Base-by-base conservation (phyloP, 2,797 vertebrate genomes). In the Lutra lutra region DNA sequence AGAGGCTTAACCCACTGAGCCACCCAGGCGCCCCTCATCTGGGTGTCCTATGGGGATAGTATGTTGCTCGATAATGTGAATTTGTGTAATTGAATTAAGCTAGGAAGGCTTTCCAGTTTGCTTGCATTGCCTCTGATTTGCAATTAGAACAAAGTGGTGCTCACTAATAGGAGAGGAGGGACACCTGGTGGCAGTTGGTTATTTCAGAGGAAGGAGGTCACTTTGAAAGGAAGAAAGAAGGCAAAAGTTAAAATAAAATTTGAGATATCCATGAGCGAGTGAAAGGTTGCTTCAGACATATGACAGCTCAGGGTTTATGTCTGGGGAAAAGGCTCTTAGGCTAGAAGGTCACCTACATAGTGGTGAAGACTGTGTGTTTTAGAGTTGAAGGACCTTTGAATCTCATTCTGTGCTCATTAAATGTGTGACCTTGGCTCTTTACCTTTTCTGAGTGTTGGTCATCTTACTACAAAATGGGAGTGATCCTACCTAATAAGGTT, bases 131-230 rank as follows among this genome's bases (percentile, higher is more conserved):
- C 35, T 96, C 18, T 18, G 2, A n/a, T 25, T 70, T 84, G 73
- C 60, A 86, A 35, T 78, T 25, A 54, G 48, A 92, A 27, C 18
- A 27, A 32, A 93, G 85, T 78, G 51, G 68, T 75, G 32, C 4
- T 78, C 23, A 56, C 58, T 83, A 20, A 86, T 17, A 94, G 91
- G 68, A 40, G 35, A 98, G 87, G 86, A 83, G 80, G 89, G 97
- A 97, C 97, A 87, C 84, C 97, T 96, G 96, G 96, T 97, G 97
- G 96, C 56, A 72, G 70, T 1, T 40, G 68, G 21, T 21, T 68
- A 72, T 77, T 95, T 87, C 23, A 4, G 54, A 38, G 14, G 62
- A 85, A 89, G 51, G 35, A 92, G 51, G 62, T 94, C 86, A 48
- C 1, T 77, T 80, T 29, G 23, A 58, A 62, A 68, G 43, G 60